These are phyloP conservation scores for Globicephala melas DNA, from an alignment of 2,113 vertebrate species.

Conservation along the genomic window DNA sequence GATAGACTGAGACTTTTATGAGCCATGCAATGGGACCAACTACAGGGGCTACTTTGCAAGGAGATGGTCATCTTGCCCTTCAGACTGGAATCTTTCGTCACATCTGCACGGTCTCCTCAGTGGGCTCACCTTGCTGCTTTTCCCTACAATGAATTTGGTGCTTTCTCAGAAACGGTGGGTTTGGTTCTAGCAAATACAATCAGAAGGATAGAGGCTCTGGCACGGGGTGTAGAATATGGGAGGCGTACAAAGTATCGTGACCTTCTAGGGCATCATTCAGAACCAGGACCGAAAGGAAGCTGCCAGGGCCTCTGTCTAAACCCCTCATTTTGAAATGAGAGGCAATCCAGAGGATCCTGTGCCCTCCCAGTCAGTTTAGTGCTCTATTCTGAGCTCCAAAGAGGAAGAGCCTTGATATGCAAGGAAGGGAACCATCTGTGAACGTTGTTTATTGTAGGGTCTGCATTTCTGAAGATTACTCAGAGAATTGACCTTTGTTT, in stretches of 20 bases:
- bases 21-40: background rate
- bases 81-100: background rate
- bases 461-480: background rate
- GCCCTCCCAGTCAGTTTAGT: background rate
- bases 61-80: background rate
- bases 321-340: background rate
- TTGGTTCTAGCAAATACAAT: background rate
- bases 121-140: background rate
- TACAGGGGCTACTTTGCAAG: background rate
- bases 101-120: fast-evolving
- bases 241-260: background rate
- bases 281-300: background rate
- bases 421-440: background rate
- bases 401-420: background rate
- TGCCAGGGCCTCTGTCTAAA: background rate
- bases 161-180: background rate
- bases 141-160: background rate
- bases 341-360: background rate
- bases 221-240: background rate
- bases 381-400: background rate
- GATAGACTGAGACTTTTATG: background rate
- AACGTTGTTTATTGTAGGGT: background rate
- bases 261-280: background rate
- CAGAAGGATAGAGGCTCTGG: background rate
- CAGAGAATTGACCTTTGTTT: conserved; percentile 45